These are phyloP conservation scores for Crioceris asparagi DNA, from an alignment of 2,888 invertebrate species.

Conservation along the genomic window DNA sequence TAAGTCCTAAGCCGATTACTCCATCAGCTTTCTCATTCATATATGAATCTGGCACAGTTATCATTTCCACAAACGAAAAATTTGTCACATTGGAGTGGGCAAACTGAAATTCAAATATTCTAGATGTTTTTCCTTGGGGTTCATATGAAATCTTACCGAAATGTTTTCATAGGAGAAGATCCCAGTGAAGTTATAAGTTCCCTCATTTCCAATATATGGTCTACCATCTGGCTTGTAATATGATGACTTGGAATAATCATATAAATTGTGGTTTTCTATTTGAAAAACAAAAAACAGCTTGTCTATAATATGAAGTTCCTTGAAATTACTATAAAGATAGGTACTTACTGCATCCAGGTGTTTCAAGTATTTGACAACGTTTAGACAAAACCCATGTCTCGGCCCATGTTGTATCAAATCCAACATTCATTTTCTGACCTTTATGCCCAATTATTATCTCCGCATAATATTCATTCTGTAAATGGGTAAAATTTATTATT, in stretches of 20 bases:
- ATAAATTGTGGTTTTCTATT: constrained; percentile 48
- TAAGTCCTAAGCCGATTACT: constrained; percentile 59
- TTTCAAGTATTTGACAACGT: constrained; percentile 31
- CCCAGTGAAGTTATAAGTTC: constrained; percentile 50
- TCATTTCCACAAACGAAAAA: constrained; percentile 64
- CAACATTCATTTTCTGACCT: constrained; percentile 38
- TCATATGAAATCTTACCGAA: constrained; percentile 46
- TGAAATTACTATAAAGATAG: too few species aligned
- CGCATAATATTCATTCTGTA: constrained; percentile 42
- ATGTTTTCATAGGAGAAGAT: constrained; percentile 56
- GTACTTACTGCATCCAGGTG: constrained; percentile 40
- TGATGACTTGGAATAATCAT: constrained; percentile 54
- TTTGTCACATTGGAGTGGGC: constrained; percentile 44
- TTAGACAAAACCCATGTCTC: constrained; percentile 40
- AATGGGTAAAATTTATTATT: constrained; percentile 6
- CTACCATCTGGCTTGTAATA: constrained; percentile 53
- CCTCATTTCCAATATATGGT: constrained; percentile 44
- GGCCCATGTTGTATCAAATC: constrained; percentile 43
- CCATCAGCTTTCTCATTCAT: constrained; percentile 60
- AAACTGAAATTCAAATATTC: constrained; percentile 35
- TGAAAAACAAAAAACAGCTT: too few species aligned
- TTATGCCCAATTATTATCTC: constrained; percentile 39
- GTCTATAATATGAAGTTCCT: too few species aligned
- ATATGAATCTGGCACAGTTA: constrained; percentile 52
- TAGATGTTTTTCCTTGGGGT: neutral